phyloP scores from a whole-genome alignment of 2,888 invertebrate genomes.

The Rhogogaster chlorosoma region DNA sequence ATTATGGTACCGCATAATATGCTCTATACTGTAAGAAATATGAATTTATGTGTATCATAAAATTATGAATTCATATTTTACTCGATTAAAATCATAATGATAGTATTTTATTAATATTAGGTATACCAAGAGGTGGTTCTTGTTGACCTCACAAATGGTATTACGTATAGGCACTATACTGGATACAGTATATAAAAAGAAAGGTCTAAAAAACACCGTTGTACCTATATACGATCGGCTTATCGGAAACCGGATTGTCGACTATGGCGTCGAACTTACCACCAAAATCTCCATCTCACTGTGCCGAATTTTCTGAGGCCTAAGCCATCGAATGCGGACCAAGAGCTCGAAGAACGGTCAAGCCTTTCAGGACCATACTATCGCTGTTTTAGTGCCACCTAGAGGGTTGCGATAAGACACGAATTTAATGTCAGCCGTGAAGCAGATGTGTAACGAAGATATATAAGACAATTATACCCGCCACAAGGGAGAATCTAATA shows the following conservation, averaged over 20 bases:
- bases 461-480: slow-evolving; percentile 19
- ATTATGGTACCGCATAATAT: background rate
- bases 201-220: background rate
- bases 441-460: slow-evolving; percentile 20
- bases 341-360: background rate
- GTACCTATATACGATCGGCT: slow-evolving; percentile 16
- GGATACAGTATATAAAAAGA: background rate
- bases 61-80: background rate
- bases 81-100: background rate
- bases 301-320: slow-evolving; percentile 1
- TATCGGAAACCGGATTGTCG: slow-evolving; percentile 23
- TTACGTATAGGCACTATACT: background rate
- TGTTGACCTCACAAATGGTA: background rate
- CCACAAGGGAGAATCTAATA: slow-evolving; percentile 4
- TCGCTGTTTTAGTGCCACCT: slow-evolving; percentile 1
- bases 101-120: background rate
- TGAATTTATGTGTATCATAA: background rate
- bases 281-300: background rate
- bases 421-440: slow-evolving; percentile 20
- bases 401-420: slow-evolving; percentile 34
- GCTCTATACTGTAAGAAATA: background rate
- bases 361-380: background rate
- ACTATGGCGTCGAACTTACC: slow-evolving; percentile 14
- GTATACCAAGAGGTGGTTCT: background rate
- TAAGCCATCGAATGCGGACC: background rate